A percentile compares a stretch with the other conserved stretches of the same genome.
phyloP scores from a whole-genome alignment of 2,888 invertebrate species.

The Dorcus parallelipipedus region DNA sequence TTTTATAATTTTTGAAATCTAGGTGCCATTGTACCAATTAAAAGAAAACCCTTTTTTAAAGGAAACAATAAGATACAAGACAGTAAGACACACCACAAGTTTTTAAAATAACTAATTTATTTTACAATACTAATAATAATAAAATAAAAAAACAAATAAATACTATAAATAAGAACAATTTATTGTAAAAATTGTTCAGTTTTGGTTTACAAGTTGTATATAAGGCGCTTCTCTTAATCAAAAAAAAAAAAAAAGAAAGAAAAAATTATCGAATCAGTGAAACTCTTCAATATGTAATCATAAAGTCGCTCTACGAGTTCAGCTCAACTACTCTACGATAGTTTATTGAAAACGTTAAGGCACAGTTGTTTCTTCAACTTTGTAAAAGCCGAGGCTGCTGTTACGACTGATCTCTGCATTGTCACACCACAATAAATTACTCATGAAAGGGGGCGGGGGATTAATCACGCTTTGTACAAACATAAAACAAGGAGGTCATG shows the following conservation, averaged over 20 bases:
- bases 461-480: conserved; percentile 13
- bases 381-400: too few relatives aligned
- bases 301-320: conserved; percentile 9
- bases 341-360: conserved; percentile 17
- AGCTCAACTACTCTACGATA: conserved; percentile 7
- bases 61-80: too few relatives aligned
- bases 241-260: conserved; percentile 2
- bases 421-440: too few relatives aligned
- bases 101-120: too few relatives aligned
- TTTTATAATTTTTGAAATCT: too few relatives aligned
- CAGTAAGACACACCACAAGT: too few relatives aligned
- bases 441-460: too few relatives aligned
- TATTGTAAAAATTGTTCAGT: conserved; percentile 18
- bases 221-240: conserved; percentile 26
- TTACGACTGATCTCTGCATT: too few relatives aligned
- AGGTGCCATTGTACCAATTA: too few relatives aligned
- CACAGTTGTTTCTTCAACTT: conserved; percentile 7
- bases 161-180: conserved; percentile 19
- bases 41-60: too few relatives aligned
- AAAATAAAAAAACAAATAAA: conserved; percentile 5
- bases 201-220: conserved; percentile 18
- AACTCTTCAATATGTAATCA: conserved; percentile 6
- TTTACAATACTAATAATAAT: too few relatives aligned
- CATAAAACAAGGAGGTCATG: conserved; percentile 10
- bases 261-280: conserved; percentile 16